phyloP scores from a whole-genome alignment of 2,888 invertebrate species.

The Acanthosepion esculentum region DNA sequence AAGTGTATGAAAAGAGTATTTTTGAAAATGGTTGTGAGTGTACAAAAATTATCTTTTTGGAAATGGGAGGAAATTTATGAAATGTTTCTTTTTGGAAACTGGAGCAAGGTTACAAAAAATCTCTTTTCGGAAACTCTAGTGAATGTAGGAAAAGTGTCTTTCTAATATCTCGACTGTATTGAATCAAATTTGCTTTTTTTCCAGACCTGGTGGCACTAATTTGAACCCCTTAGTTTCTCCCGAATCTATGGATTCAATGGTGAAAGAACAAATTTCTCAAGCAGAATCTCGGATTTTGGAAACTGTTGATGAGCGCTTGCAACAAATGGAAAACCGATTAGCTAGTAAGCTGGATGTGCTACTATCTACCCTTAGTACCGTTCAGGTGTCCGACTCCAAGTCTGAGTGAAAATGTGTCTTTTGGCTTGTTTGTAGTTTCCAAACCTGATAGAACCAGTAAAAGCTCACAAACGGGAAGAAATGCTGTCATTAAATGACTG shows the following conservation, averaged over 20 bases:
- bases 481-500: too few relatives aligned
- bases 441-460: too few relatives aligned
- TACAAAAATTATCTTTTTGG: too few relatives aligned
- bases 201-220: background rate
- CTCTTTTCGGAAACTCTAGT: too few relatives aligned
- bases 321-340: slow-evolving; percentile 34
- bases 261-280: background rate
- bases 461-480: too few relatives aligned
- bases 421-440: background rate
- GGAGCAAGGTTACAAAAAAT: too few relatives aligned
- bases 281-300: background rate
- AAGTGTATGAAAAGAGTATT: too few relatives aligned
- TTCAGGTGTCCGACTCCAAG: background rate
- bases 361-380: background rate
- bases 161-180: too few relatives aligned
- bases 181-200: background rate
- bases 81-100: too few relatives aligned
- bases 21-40: too few relatives aligned
- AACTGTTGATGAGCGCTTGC: slow-evolving; percentile 36
- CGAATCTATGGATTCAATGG: background rate
- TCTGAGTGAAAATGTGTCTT: background rate
- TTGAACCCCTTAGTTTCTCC: background rate
- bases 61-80: too few relatives aligned
- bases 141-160: too few relatives aligned
- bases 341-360: slow-evolving; percentile 36